phyloP scores from a whole-genome alignment of 2,888 invertebrate species.

The Plebejus anna region DNA sequence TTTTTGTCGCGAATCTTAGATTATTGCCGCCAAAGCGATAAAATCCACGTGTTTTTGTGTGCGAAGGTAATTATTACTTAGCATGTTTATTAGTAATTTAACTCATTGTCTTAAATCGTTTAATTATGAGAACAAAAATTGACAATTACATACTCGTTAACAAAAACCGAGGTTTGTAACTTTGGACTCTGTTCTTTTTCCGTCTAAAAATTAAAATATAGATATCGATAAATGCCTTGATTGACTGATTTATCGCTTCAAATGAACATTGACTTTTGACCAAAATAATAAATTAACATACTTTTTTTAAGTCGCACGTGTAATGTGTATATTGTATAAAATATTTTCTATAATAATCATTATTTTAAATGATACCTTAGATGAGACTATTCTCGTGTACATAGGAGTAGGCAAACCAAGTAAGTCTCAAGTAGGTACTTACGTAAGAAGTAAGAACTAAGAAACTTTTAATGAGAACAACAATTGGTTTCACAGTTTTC shows the following conservation, averaged over 20 bases:
- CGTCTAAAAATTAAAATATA: neutral
- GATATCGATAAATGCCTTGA: neutral
- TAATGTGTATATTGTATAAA: too few species aligned
- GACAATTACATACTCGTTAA: neutral
- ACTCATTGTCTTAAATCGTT: neutral
- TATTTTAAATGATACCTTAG: neutral
- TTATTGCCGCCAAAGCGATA: neutral
- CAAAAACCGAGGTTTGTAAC: neutral
- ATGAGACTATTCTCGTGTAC: neutral
- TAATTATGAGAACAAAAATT: constrained; percentile 8
- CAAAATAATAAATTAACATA: too few species aligned
- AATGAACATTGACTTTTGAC: too few species aligned
- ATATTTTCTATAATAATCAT: too few species aligned
- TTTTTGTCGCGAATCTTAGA: neutral
- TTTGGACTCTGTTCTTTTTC: neutral
- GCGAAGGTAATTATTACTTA: neutral
- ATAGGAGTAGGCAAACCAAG: neutral
- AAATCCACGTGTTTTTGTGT: neutral
- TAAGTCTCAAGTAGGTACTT: neutral
- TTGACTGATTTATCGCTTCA: too few species aligned
- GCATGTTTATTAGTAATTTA: neutral
- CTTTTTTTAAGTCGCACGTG: too few species aligned
- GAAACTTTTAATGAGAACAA: neutral
- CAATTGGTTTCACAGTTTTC: neutral
- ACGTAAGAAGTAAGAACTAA: neutral